phyloP scores from a whole-genome alignment of 2,797 vertebrate genomes.

The Aotus griseimembra region DNA sequence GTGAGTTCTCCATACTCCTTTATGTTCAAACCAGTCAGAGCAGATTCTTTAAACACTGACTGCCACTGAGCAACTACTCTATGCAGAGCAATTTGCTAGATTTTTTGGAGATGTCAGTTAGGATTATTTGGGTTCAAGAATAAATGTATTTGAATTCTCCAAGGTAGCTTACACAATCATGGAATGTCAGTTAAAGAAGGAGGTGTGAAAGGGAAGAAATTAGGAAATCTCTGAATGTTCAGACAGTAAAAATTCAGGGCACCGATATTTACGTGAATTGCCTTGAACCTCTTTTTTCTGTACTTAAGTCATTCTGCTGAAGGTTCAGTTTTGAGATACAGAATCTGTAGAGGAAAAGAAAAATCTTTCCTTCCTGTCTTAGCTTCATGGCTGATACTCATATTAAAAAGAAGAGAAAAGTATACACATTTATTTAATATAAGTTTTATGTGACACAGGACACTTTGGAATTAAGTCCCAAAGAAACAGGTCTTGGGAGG shows the following conservation, averaged over 20 bases:
- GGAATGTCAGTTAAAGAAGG: neutral
- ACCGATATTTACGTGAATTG: neutral
- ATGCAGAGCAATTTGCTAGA: neutral
- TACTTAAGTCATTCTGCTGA: neutral
- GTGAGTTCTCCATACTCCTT: neutral
- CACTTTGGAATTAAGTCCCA: neutral
- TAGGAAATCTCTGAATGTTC: neutral
- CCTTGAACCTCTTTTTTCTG: neutral
- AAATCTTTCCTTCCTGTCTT: neutral
- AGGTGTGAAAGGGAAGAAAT: neutral
- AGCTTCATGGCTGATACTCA: neutral
- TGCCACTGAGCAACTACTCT: neutral
- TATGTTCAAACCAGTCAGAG: neutral
- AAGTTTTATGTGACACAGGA: neutral
- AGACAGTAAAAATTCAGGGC: neutral
- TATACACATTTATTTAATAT: neutral
- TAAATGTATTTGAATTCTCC: constrained; percentile 3
- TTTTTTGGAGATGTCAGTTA: neutral
- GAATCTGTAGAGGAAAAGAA: neutral
- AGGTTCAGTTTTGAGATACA: neutral
- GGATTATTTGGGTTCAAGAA: neutral
- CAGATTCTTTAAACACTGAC: neutral
- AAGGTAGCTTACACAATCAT: neutral
- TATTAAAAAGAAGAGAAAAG: neutral
- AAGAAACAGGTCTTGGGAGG: neutral